These are phyloP conservation scores for Drosophila persimilis DNA, from an alignment of 1,140 invertebrate genomes.

Conservation along the genomic window DNA sequence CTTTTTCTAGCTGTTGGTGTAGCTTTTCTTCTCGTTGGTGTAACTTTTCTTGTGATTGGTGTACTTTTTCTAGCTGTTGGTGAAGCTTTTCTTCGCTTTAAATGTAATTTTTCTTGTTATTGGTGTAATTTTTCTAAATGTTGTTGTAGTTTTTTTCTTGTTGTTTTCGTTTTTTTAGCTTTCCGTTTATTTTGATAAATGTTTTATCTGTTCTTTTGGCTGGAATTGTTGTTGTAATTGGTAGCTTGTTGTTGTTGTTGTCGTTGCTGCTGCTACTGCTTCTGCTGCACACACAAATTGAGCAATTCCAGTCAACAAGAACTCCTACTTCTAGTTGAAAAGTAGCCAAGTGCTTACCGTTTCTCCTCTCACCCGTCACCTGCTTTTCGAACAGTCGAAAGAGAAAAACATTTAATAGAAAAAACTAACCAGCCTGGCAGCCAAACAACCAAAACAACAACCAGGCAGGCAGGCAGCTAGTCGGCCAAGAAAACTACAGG, in stretches of 20 bases:
- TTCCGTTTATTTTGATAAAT: too few species aligned
- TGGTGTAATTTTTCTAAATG: too few species aligned
- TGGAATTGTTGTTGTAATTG: too few species aligned
- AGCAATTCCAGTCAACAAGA: constrained; percentile 80
- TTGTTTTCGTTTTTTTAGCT: too few species aligned
- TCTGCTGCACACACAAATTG: constrained; percentile 68
- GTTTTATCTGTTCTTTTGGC: too few species aligned
- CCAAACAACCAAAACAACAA: constrained; percentile 21
- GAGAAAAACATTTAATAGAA: constrained; percentile 75
- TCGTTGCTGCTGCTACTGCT: constrained; percentile 23
- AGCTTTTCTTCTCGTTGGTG: too few species aligned
- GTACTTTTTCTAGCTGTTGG: too few species aligned
- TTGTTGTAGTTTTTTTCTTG: too few species aligned
- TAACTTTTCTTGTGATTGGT: too few species aligned
- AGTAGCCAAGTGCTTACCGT: constrained; percentile 63
- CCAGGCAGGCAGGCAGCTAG: constrained; percentile 29
- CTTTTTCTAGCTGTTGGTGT: too few species aligned
- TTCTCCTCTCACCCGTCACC: constrained; percentile 21
- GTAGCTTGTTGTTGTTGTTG: constrained; percentile 30
- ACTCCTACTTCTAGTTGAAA: constrained; percentile 79
- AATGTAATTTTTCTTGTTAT: too few species aligned
- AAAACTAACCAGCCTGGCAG: constrained; percentile 45
- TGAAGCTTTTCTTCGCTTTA: too few species aligned
- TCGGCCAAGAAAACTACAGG: constrained; percentile 2
- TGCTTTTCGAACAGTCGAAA: constrained; percentile 36